Evolutionary conservation across 35 echinoderm and acorn worm species (phyloP).

Genomic region (Heliocidaris erythrogramma): DNA sequence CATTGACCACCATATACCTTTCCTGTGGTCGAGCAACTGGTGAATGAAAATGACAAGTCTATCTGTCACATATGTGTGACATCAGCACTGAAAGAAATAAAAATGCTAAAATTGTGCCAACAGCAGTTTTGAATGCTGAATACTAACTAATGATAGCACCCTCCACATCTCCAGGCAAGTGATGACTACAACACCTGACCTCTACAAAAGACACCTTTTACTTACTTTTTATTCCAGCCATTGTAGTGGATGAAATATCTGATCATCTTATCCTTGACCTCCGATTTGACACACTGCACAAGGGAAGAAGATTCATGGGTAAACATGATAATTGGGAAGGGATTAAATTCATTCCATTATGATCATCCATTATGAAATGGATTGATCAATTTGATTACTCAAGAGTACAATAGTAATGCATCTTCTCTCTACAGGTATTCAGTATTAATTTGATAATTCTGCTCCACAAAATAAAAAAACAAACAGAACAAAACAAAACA

Average conservation of each 20-base stretch:
- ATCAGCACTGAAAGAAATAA: too few relatives aligned
- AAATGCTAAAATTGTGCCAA: too few relatives aligned
- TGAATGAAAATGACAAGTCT: too few relatives aligned
- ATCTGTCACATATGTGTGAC: too few relatives aligned
- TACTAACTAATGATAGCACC: too few relatives aligned
- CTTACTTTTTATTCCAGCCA: conserved; percentile 99
- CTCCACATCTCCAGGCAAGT: too few relatives aligned
- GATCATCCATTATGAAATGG: background rate
- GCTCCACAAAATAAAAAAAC: background rate
- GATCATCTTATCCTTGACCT: conserved; percentile 88
- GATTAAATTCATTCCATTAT: background rate
- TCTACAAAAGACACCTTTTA: background rate
- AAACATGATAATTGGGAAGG: background rate
- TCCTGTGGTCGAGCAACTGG: too few relatives aligned
- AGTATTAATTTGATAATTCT: background rate
- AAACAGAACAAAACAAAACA: background rate
- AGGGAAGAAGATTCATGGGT: background rate
- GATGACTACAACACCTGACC: too few relatives aligned
- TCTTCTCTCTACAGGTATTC: background rate
- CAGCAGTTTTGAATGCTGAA: too few relatives aligned
- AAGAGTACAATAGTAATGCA: background rate
- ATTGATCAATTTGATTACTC: background rate
- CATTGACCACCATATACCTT: too few relatives aligned
- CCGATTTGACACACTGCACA: conserved; percentile 86
- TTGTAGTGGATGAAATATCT: conserved; percentile 99